These are phyloP conservation scores for Cepphus grylle DNA, from an alignment of 2,113 vertebrate species.

Conservation along the genomic window DNA sequence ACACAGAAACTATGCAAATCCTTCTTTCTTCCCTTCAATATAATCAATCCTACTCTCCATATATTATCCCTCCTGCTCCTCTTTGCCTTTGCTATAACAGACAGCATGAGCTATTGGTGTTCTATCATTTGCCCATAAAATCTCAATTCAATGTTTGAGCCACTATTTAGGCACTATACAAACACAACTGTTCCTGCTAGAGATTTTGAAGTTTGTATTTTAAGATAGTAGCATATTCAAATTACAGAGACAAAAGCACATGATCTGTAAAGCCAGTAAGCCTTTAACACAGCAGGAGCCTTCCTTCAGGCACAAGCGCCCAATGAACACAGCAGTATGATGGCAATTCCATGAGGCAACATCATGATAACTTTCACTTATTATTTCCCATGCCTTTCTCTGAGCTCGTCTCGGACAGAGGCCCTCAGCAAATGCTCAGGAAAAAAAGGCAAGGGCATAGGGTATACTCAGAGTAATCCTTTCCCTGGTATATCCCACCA, in stretches of 20 bases:
- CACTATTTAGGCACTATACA: neutral
- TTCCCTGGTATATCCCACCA: neutral
- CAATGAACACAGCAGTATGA: fast-evolving
- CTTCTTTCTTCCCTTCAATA: neutral
- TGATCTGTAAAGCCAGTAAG: neutral
- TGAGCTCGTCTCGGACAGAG: neutral
- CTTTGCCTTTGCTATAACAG: neutral
- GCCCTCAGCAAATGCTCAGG: neutral
- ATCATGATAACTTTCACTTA: neutral
- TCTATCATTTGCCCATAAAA: neutral
- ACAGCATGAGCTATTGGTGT: neutral
- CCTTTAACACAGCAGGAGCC: neutral
- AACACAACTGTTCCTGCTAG: neutral
- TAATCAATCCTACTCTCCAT: neutral
- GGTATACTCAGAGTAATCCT: neutral
- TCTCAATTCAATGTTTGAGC: neutral
- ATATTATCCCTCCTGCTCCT: neutral
- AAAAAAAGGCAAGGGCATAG: fast-evolving
- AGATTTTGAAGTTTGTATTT: neutral
- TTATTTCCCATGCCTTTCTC: neutral
- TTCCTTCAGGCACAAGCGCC: neutral
- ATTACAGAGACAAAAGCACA: neutral
- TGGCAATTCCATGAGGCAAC: neutral
- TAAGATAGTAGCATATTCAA: neutral
- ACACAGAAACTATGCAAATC: constrained; percentile 24